Evolutionary conservation across 2,797 vertebrate species (phyloP).

Genomic region (Pyrocephalus nanus): DNA sequence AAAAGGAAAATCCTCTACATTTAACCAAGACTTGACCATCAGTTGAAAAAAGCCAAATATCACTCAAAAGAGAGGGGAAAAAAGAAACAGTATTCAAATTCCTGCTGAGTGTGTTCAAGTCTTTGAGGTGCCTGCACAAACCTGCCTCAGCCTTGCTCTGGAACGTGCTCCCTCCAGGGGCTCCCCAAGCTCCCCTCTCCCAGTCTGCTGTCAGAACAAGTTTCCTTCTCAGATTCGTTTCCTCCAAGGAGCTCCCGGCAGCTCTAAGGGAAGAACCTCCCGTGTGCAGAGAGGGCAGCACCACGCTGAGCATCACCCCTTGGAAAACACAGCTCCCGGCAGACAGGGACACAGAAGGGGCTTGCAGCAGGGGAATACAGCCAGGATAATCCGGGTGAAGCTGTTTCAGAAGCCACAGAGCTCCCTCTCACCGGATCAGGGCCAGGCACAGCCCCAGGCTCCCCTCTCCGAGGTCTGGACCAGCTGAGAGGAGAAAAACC

Average conservation of each 20-base stretch:
- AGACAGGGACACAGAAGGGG: fast-evolving
- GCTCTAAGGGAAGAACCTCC: background rate
- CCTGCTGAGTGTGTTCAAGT: background rate
- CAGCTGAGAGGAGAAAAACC: background rate
- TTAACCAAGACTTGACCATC: background rate
- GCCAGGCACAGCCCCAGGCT: fast-evolving
- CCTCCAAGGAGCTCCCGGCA: background rate
- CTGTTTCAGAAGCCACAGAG: background rate
- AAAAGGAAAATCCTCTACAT: background rate
- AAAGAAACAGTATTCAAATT: background rate
- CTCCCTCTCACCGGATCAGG: fast-evolving
- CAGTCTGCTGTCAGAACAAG: background rate
- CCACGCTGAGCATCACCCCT: fast-evolving
- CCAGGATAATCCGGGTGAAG: fast-evolving
- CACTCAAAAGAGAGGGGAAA: background rate
- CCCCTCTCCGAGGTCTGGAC: background rate
- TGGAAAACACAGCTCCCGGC: fast-evolving
- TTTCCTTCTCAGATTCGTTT: background rate
- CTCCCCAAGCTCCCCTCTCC: background rate
- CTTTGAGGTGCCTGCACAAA: background rate
- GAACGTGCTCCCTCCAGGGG: background rate
- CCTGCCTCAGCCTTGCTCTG: background rate
- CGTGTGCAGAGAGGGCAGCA: fast-evolving
- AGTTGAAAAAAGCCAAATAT: background rate
- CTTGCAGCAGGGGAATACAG: fast-evolving